phyloP scores from a whole-genome alignment of 2,888 invertebrate genomes.

The Napeogenes sylphis region DNA sequence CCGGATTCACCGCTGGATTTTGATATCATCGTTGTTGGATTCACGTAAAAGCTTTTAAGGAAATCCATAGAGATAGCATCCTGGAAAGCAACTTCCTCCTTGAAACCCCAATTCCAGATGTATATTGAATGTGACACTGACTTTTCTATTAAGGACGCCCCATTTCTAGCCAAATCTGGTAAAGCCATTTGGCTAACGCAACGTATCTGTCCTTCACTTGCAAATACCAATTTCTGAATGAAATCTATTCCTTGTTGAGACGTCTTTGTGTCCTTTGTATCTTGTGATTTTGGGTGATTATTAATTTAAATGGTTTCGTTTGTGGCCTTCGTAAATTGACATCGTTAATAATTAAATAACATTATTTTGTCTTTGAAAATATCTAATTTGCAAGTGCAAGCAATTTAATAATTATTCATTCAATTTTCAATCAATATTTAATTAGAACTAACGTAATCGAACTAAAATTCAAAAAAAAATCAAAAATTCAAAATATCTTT shows the following conservation, averaged over 20 bases:
- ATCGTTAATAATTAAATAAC: too few species aligned
- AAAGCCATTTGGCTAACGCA: constrained; percentile 18
- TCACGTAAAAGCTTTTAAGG: too few species aligned
- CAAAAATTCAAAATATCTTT: too few species aligned
- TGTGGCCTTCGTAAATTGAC: too few species aligned
- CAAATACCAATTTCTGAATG: background rate
- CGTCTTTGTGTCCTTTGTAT: background rate
- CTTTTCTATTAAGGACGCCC: constrained; percentile 15
- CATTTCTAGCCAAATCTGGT: constrained; percentile 16
- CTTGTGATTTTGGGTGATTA: background rate
- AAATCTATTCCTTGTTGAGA: constrained; percentile 37
- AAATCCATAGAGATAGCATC: too few species aligned
- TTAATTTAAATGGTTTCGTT: constrained; percentile 2
- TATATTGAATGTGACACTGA: constrained; percentile 4
- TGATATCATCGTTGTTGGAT: background rate
- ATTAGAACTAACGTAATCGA: too few species aligned
- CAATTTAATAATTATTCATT: too few species aligned
- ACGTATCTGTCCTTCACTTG: constrained; percentile 1
- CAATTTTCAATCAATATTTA: too few species aligned
- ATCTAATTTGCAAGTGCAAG: too few species aligned
- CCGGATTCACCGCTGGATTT: background rate
- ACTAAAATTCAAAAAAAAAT: too few species aligned
- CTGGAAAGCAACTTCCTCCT: background rate
- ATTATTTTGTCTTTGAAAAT: too few species aligned
- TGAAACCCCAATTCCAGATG: constrained; percentile 12